Evolutionary conservation across 1,140 invertebrate species (phyloP), one percentile per base, ranked within the genome.

Genomic region (Melitaea cinxia): DNA sequence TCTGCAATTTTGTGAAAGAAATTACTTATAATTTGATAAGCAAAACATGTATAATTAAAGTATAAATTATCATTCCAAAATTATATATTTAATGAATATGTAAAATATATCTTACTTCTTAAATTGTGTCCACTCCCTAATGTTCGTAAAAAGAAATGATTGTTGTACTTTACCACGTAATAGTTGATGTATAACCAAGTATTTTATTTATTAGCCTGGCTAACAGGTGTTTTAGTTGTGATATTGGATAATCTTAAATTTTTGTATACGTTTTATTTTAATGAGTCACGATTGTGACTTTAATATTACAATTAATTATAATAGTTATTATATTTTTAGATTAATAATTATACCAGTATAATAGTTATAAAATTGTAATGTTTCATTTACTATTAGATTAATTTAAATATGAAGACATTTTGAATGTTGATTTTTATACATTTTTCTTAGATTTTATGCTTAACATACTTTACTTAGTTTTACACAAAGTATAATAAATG

Each of bases 211-310:
- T 85, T 81, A 54, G 70, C 78, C 79, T 80, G 80, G 52, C 30
- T 39, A 23, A 35, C 76, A 74, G 83, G 78, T 70, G 72, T 73
- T 90, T 90, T 84, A 88, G 84, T 90, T 90, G 88, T 90, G 88
- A 90, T 90, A 90, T 90, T 82, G 82, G 73, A 74, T 85, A 83
- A 83, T 83, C 65, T 83, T 82, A 87, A 85, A 82, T 77, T 83
- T 88, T 88, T 85, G 88, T 90, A 90, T 90, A 90, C 88, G 88
- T 90, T 88, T n/a, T 90, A 85, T 75, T 83, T 83, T 82, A 81
- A 74, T 73, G 19, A 56, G 87, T 89, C 85, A 82, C 75, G 49
- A 12, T 47, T 63, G 80, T 87, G 84, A 86, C 85, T 75, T 83
- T 88, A 89, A 88, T 88, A 15, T 83, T 82, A 87, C 73, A 80